Evolutionary conservation across 2,888 invertebrate species (phyloP), one percentile per base, ranked within the genome.

Genomic region (Anoncus sp.): DNA sequence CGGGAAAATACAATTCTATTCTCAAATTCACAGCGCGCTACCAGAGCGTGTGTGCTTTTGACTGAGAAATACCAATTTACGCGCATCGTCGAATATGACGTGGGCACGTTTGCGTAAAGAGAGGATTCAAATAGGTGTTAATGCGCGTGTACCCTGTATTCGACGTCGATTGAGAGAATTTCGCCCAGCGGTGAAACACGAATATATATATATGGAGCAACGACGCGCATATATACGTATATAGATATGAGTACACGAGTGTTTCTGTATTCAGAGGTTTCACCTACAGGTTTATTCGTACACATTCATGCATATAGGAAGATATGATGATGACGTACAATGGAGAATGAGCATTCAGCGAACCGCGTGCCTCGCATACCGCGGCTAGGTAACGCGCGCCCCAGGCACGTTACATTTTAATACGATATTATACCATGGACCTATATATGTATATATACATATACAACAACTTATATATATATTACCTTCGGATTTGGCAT

Each of bases 321-420:
- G 75, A 75, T 75, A 57, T 16, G 62, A 75, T 67, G 67, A 67
- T 69, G 73, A 66, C 66, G 75, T 69, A 62, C 53, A 75, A 69
- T 71, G 51, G 75, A 69, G 67, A 75, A 62, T 57, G 62, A 75
- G 47, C 67, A 69, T 75, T 67, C 75, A 75, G 67, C 45, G 55
- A 55, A 75, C 75, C 67, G 55, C 67, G 75, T 62, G 62, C 67
- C 47, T 27, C 14, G 75, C 62, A 75, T 63, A 75, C 55, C 57
- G 55, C 62, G 38, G 18, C 59, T 20, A 24, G 31, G 47, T 27
- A 62, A 60, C 40, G 62, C 51, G 47, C 62, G 60, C 51, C 31
- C 20, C 67, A 47, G 55, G 40, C 67, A 62, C 67, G 62, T 62
- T 75, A 75, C 75, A 75, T 62, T 69, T 60, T 62, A 75, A 69